Percentiles rank a stretch among this genome's conserved stretches.
These are phyloP conservation scores for Rhabdomys pumilio DNA, from an alignment of 2,797 vertebrate genomes.

Conservation along the genomic window DNA sequence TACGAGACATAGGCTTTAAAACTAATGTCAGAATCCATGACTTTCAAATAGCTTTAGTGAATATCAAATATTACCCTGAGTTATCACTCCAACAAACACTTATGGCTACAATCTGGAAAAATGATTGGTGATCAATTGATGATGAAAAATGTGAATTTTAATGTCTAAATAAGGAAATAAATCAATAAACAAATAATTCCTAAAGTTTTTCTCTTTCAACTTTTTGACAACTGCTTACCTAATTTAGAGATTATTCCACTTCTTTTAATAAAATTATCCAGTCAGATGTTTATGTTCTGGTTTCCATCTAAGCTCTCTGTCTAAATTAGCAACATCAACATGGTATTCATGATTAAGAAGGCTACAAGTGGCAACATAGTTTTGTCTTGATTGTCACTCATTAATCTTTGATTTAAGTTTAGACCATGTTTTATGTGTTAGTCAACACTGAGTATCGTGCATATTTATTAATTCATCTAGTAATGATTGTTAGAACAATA, in stretches of 20 bases:
- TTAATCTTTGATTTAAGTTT: neutral
- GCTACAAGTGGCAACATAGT: neutral
- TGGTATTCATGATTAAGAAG: neutral
- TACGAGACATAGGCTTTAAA: neutral
- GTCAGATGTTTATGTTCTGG: neutral
- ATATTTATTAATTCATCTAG: neutral
- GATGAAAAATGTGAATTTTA: neutral
- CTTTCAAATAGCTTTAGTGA: constrained; percentile 10
- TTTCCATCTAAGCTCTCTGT: constrained; percentile 4
- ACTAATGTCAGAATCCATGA: neutral
- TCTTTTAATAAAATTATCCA: neutral
- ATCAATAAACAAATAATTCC: neutral
- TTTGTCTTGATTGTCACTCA: neutral
- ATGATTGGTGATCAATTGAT: neutral
- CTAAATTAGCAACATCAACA: neutral
- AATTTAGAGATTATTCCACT: neutral
- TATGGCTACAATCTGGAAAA: neutral
- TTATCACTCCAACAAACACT: neutral
- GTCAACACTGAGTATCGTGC: neutral
- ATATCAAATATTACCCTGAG: neutral
- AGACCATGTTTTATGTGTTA: neutral
- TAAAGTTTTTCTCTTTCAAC: neutral
- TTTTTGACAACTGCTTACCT: neutral
- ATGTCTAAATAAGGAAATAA: neutral
- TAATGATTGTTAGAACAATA: neutral